These are phyloP conservation scores for Callopanchax toddi DNA, from an alignment of 2,113 vertebrate species.

Conservation along the genomic window DNA sequence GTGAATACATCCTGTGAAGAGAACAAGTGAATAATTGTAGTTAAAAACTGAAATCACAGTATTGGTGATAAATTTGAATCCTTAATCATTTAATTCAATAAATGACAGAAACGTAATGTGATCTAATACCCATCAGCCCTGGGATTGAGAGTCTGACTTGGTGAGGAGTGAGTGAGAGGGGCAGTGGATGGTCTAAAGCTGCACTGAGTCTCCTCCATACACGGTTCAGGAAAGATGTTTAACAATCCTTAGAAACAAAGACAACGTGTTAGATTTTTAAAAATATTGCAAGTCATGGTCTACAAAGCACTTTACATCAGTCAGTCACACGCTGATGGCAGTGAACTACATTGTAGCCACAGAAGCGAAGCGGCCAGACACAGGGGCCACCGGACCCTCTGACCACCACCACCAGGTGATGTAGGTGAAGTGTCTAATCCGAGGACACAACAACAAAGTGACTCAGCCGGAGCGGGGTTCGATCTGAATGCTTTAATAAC, in stretches of 20 bases:
- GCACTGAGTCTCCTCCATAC: slow-evolving; percentile 79
- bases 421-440: no score
- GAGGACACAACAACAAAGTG: no score
- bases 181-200: slow-evolving; percentile 92
- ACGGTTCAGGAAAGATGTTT: slow-evolving; percentile 54
- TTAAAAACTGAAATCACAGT: not conserved
- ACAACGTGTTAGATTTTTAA: no score
- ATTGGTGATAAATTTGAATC: not conserved
- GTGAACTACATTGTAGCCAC: no score
- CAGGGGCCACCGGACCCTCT: no score
- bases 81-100: not conserved
- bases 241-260: slow-evolving; percentile 33
- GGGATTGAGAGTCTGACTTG: slow-evolving; percentile 85
- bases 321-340: no score
- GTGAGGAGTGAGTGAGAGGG: slow-evolving; percentile 94
- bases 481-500: no score
- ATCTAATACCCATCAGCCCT: slow-evolving; percentile 70
- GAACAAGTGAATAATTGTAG: not conserved
- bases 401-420: no score
- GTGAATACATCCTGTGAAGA: slow-evolving; percentile 56
- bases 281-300: no score
- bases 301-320: no score
- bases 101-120: not conserved
- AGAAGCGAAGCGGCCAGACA: no score
- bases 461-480: no score